These are phyloP conservation scores for Nannoperca australis DNA, from an alignment of 2,797 vertebrate species.

Conservation along the genomic window DNA sequence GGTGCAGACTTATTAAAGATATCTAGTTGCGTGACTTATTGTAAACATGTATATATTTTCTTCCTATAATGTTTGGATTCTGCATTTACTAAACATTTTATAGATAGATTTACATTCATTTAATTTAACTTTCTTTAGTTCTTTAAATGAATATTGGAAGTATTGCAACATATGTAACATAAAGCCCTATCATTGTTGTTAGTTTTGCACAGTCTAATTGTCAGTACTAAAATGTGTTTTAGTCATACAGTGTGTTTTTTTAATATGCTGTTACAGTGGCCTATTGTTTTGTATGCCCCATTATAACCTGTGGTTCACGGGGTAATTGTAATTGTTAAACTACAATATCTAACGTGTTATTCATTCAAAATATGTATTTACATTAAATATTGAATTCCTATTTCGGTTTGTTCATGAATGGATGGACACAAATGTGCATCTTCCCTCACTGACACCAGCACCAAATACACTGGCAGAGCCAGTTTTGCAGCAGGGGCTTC, in stretches of 20 bases:
- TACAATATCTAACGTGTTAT: background rate
- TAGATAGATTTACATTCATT: background rate
- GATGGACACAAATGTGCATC: background rate
- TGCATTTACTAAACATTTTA: background rate
- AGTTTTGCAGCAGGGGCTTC: conserved; percentile 5
- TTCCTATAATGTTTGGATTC: conserved; percentile 1
- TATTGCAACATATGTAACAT: background rate
- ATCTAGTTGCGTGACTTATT: background rate
- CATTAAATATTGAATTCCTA: background rate
- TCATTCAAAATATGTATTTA: background rate
- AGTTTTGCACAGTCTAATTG: background rate
- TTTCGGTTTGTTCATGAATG: background rate
- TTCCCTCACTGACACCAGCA: background rate
- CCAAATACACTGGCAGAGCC: background rate
- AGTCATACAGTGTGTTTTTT: background rate
- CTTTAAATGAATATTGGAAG: background rate
- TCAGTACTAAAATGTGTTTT: background rate
- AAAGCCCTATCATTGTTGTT: background rate
- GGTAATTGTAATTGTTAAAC: background rate
- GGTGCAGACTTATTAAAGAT: background rate
- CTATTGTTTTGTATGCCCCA: background rate
- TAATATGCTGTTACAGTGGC: background rate
- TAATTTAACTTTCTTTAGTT: background rate
- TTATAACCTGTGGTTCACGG: no score
- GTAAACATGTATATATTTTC: background rate